Evolutionary conservation across 1,140 invertebrate genomes (phyloP), one percentile per base, ranked within the genome.

Genomic region (Parasteatoda tepidariorum): DNA sequence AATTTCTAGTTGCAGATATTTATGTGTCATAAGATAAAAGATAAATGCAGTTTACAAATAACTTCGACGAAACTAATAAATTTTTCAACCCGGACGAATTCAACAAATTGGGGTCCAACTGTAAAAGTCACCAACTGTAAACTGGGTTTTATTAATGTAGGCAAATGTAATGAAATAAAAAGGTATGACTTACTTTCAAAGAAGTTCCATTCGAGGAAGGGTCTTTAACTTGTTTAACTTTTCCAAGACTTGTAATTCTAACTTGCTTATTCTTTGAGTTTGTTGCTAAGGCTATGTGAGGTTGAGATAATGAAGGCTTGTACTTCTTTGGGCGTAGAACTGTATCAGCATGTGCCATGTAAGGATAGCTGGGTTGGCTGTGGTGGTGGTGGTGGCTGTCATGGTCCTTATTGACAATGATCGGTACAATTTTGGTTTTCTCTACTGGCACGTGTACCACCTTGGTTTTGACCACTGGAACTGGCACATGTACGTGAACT

Each of bases 391-490:
- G 26, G 24, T 55, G 48, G 0, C 7, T 34, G 30, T 73, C 57
- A 9, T 67, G 34, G n/a, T 34, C 57, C n/a, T 74, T 74, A 59
- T 83, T 57, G 33, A 83, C 70, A 18, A 83, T 83, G 59, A 83
- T 74, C 26, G 81, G 81, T n/a, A 83, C 81, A 6, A 83, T 83
- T 15, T 70, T 71, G 28, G 81, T 83, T n/a, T 67, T 61, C n/a
- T 83, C 68, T n/a, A 83, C 81, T 0, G 81, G 81, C 13, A 83
- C 81, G 31, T 83, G 81, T 3, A 83, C 70, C 13, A 83, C 68
- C 30, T 66, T 73, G 13, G 81, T 83, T 67, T 83, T 74, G 1
- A 83, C 68, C 2, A 83, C 70, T 6, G 79, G 79, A 1, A 81
- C 76, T 33, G 71, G 71, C 5, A 74, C 57, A n/a, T 74, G 71